Base-by-base conservation (phyloP, 2,113 vertebrate genomes). In the Plestiodon gilberti region DNA sequence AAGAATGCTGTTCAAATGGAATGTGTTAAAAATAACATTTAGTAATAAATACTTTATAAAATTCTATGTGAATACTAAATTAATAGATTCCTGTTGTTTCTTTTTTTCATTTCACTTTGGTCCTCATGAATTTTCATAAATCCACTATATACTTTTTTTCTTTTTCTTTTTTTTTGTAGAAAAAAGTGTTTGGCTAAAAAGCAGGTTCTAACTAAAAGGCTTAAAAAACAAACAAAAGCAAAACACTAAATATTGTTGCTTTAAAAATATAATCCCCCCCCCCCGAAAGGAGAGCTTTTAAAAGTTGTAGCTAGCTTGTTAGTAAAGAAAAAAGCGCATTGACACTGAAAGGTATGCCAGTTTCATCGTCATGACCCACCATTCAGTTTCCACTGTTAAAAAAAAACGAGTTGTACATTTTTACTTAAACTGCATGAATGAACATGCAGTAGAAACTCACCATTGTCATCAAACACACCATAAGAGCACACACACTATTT, bases 1-100 rank as follows among this genome's bases (percentile, higher is more conserved):
- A 96, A 97, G 95, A 97, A 96, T 96, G 96, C 95, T 97, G 96
- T 95, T 96, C 94, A 96, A 96, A 96, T 97, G 97, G 97, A 97
- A 97, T 97, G 96, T 96, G 96, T 95, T 94, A 96, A 97, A 97
- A 97, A 96, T 96, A 97, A 97, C 94, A 96, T 96, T 97, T 96
- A 97, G 96, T 96, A 97, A 97, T 97, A 97, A 97, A 97, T 97
- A 97, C 94, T 95, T 97, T 96, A 96, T 97, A 97, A 97, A 96
- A 97, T 96, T 97, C 96, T 96, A 94, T 95, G 92, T 91, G 95
- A 95, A 94, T 91, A 95, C 94, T 94, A 97, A 96, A 96, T 97
- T 96, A 97, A 97, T 97, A 97, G 96, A 96, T 97, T 97, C 96
- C 96, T 96, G 96, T 95, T 96, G 95, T 71, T 14, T 96, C 95